Conservation (phyloP, 2,113 vertebrate species). For the Microcebus tavaratra region DNA sequence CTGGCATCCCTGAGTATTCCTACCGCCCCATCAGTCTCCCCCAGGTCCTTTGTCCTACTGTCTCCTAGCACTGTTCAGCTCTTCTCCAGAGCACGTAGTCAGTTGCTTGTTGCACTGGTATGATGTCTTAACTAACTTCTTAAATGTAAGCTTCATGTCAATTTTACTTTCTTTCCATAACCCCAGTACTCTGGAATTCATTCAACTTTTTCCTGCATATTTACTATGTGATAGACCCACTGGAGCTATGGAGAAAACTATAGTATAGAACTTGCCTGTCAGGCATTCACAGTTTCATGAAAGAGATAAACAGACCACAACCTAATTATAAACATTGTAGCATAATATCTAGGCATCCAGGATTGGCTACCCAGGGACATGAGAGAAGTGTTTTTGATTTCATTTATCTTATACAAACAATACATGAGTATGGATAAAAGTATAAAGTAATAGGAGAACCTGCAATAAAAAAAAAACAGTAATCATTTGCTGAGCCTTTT, state of each 20-base stretch:
- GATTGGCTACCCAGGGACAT: neutral
- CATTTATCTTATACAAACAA: neutral
- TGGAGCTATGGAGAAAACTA: neutral
- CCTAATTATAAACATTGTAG: neutral
- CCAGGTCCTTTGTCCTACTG: neutral
- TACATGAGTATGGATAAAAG: neutral
- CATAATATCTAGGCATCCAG: neutral
- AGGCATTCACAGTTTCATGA: neutral
- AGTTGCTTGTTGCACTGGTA: neutral
- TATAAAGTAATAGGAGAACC: neutral
- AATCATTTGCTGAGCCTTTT: neutral
- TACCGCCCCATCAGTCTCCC: accelerated
- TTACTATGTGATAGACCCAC: neutral
- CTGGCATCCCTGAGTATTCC: accelerated
- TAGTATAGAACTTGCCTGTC: neutral
- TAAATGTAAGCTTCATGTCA: neutral
- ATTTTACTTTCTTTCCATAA: neutral
- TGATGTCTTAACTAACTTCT: neutral
- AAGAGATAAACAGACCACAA: neutral
- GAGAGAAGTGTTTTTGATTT: neutral
- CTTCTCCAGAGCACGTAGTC: neutral
- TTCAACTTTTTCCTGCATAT: neutral
- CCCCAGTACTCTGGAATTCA: neutral
- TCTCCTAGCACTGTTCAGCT: neutral
- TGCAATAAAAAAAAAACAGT: neutral